phyloP scores from a whole-genome alignment of 2,797 vertebrate genomes.

The Enoplosus armatus region DNA sequence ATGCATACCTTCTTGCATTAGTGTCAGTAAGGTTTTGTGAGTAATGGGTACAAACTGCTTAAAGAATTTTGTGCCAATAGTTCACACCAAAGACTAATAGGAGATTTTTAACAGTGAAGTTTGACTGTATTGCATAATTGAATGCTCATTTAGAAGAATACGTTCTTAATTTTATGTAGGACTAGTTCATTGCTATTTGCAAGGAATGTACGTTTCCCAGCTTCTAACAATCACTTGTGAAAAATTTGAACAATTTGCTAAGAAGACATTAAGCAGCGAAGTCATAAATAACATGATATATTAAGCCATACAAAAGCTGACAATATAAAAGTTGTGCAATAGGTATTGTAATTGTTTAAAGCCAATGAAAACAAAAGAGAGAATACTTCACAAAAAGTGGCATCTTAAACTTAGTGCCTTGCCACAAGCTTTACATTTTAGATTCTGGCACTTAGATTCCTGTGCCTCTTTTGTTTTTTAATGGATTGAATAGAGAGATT shows the following conservation, averaged over 20 bases:
- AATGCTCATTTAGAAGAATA: slow-evolving; percentile 60
- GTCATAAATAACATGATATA: slow-evolving; percentile 51
- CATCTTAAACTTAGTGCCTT: slow-evolving; percentile 90
- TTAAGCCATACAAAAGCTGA: slow-evolving; percentile 80
- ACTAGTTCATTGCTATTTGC: slow-evolving; percentile 58
- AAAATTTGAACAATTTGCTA: slow-evolving; percentile 65
- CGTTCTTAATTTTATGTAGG: slow-evolving; percentile 59
- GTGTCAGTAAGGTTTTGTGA: slow-evolving; percentile 51
- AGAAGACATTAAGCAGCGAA: slow-evolving; percentile 57
- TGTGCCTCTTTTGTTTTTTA: slow-evolving; percentile 79
- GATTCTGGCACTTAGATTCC: slow-evolving; percentile 75
- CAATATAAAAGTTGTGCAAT: slow-evolving; percentile 75
- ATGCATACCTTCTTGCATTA: slow-evolving; percentile 34
- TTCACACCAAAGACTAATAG: slow-evolving; percentile 81
- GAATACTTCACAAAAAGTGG: slow-evolving; percentile 68
- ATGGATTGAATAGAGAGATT: slow-evolving; percentile 59
- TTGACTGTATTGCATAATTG: slow-evolving; percentile 63
- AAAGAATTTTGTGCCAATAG: slow-evolving; percentile 75
- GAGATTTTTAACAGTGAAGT: slow-evolving; percentile 52
- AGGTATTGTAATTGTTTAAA: slow-evolving; percentile 70
- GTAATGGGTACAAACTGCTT: slow-evolving; percentile 60
- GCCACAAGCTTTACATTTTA: slow-evolving; percentile 81
- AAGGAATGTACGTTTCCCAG: slow-evolving; percentile 73
- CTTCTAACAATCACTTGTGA: slow-evolving; percentile 77
- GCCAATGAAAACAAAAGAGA: slow-evolving; percentile 68